Evolutionary conservation across 2,888 invertebrate genomes (phyloP).

Genomic region (Scaptomyza tumidula): DNA sequence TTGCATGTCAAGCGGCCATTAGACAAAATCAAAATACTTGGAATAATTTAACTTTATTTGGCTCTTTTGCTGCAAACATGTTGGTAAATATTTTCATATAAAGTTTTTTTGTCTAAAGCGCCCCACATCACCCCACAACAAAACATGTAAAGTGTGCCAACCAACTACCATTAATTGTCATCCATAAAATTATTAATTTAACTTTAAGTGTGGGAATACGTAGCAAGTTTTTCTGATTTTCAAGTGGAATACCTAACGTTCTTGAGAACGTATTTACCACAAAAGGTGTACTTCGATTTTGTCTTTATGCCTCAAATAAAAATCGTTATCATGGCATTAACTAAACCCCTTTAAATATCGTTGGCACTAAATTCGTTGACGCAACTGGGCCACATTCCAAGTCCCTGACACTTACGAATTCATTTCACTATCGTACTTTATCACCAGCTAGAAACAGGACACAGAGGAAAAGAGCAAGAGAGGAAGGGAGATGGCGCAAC

Average conservation of each 20-base stretch:
- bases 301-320: neutral
- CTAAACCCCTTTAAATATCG: slow-evolving; percentile 43
- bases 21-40: slow-evolving; percentile 71
- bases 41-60: slow-evolving; percentile 75
- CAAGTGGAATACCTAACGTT: slow-evolving; percentile 23
- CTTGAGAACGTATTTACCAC: neutral
- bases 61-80: slow-evolving; percentile 52
- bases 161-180: slow-evolving; percentile 41
- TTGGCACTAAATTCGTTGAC: slow-evolving; percentile 62
- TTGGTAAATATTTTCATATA: slow-evolving; percentile 33
- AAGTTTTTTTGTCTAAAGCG: slow-evolving; percentile 10
- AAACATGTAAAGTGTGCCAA: slow-evolving; percentile 42
- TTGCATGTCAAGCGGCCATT: slow-evolving; percentile 69
- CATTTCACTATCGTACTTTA: slow-evolving; percentile 69
- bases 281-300: neutral
- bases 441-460: slow-evolving; percentile 32
- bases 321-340: slow-evolving; percentile 20
- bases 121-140: neutral
- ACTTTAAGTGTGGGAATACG: neutral
- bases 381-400: slow-evolving; percentile 66
- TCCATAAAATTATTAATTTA: slow-evolving; percentile 33
- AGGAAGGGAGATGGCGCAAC: neutral
- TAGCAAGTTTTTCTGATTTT: neutral
- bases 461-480: neutral
- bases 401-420: slow-evolving; percentile 69